Conservation (phyloP, 2,113 vertebrate genomes). For the Solea solea region DNA sequence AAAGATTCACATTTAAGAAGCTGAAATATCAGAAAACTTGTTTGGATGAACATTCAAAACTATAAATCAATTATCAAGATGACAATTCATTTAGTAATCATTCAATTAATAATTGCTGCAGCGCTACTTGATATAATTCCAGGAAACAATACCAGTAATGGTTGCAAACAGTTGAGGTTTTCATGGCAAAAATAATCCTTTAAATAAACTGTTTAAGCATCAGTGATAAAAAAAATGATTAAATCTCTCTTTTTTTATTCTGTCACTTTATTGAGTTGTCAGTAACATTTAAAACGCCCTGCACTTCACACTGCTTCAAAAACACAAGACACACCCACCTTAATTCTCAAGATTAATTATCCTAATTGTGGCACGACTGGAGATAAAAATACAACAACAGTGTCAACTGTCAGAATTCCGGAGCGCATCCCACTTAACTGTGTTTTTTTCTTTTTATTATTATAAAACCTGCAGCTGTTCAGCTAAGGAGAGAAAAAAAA, state of each 20-base stretch:
- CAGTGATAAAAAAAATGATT: constrained; percentile 16
- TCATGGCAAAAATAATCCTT: constrained; percentile 25
- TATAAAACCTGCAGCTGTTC: constrained; percentile 50
- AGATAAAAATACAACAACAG: constrained; percentile 7
- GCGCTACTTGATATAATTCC: constrained; percentile 5
- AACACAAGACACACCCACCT: constrained; percentile 18
- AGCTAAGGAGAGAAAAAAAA: constrained; percentile 38
- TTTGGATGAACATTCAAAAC: too few species aligned
- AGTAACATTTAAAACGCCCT: constrained; percentile 25
- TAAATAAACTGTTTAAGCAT: constrained; percentile 27
- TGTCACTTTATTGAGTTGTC: constrained; percentile 8
- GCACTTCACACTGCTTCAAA: constrained; percentile 11
- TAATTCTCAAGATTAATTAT: constrained; percentile 12
- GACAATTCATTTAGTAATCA: too few species aligned
- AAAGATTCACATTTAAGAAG: too few species aligned
- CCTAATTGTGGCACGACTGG: neutral
- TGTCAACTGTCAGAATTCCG: constrained; percentile 4
- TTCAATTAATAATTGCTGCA: too few species aligned
- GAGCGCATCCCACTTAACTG: constrained; percentile 20
- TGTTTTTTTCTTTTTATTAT: neutral
- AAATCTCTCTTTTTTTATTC: constrained; percentile 19
- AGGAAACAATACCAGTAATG: constrained; percentile 43
- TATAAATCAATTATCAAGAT: too few species aligned
- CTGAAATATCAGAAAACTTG: too few species aligned
- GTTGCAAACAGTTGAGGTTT: constrained; percentile 28